These are phyloP conservation scores for Rhinella marina DNA, from an alignment of 2,797 vertebrate genomes.

Conservation along the genomic window DNA sequence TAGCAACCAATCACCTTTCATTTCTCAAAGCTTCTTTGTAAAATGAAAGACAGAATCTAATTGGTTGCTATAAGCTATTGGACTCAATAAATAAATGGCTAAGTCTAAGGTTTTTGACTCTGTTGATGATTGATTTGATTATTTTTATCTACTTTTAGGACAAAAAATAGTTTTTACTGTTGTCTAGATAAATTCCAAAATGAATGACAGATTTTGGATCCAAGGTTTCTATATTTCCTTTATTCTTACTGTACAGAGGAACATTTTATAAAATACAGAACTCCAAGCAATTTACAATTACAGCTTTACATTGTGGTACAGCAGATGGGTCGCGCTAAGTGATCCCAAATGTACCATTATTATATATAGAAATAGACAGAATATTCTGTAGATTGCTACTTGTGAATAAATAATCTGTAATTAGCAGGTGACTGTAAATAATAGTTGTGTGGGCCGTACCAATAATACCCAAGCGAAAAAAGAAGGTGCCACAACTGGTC, in stretches of 20 bases:
- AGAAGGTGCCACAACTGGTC: not conserved
- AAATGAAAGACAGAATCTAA: no score
- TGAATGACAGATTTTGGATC: not conserved
- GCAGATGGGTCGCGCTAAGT: not conserved
- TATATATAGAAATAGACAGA: not conserved
- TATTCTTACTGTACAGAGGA: slow-evolving; percentile 1
- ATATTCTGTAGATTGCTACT: not conserved
- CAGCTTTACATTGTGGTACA: not conserved
- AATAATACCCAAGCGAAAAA: not conserved
- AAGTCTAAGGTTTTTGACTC: no score
- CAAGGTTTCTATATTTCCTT: not conserved
- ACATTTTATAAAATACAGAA: not conserved
- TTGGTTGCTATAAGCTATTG: no score
- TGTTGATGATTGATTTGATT: no score
- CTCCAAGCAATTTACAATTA: not conserved
- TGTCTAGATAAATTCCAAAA: no score
- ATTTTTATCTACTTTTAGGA: no score
- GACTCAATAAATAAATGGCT: no score
- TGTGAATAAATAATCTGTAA: not conserved
- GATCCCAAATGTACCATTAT: not conserved
- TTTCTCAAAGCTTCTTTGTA: no score
- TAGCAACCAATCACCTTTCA: no score
- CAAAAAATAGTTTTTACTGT: no score
- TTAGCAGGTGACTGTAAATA: no score
- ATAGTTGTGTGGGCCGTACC: no score